Evolutionary conservation across 2,113 vertebrate genomes (phyloP).

Genomic region (Typhlomys cinereus): DNA sequence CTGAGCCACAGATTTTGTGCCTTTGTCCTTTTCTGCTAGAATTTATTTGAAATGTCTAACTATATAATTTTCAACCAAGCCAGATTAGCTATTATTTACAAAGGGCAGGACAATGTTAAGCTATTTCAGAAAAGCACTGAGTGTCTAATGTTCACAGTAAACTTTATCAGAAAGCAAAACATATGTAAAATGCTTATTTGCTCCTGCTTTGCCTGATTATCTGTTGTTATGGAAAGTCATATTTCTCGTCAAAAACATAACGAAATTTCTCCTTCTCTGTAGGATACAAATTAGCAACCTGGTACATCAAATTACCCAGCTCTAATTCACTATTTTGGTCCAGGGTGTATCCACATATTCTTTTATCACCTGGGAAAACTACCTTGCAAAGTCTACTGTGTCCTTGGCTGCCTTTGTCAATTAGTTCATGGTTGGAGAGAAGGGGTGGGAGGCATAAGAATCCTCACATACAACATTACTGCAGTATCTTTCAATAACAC

Average conservation of each 20-base stretch:
- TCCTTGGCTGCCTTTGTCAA: not conserved
- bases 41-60: constrained; percentile 18
- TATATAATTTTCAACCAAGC: constrained; percentile 17
- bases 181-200: not conserved
- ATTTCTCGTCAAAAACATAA: constrained; percentile 39
- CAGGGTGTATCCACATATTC: not conserved
- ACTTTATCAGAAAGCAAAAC: constrained; percentile 35
- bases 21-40: constrained; percentile 39
- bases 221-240: constrained; percentile 22
- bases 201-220: not conserved
- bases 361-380: constrained; percentile 21
- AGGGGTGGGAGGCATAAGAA: accelerated
- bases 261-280: constrained; percentile 34
- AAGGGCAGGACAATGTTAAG: constrained; percentile 17
- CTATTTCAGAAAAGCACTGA: not conserved
- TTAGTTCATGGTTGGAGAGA: not conserved
- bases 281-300: constrained; percentile 51
- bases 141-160: not conserved
- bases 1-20: not conserved
- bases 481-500: not conserved
- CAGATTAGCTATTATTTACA: constrained; percentile 17
- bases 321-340: not conserved
- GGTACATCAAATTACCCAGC: constrained; percentile 29
- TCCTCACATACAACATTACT: not conserved
- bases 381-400: constrained; percentile 27